Percentiles rank a stretch among this genome's conserved stretches.
Conservation (phyloP, 2,888 invertebrate genomes). For the Aleiodes testaceus region DNA sequence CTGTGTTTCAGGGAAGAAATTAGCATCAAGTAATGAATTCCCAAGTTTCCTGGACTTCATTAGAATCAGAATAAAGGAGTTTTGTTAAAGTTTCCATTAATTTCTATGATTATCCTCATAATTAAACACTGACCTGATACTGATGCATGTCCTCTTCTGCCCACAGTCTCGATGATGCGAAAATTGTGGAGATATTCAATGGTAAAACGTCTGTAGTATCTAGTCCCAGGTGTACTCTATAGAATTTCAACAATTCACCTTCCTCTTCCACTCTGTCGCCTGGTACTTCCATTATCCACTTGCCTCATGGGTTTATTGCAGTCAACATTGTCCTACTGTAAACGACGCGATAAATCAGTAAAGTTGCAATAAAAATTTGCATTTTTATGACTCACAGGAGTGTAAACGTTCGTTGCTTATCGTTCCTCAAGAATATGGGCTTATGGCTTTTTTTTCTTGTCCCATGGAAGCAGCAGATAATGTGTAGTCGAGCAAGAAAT, state of each 20-base stretch:
- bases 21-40: too few relatives aligned
- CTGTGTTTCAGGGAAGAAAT: too few relatives aligned
- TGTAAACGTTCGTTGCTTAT: slow-evolving; percentile 35
- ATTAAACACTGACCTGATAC: too few relatives aligned
- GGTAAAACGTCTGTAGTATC: not conserved
- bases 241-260: slow-evolving; percentile 18
- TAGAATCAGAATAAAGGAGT: too few relatives aligned
- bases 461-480: too few relatives aligned
- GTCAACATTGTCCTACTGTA: slow-evolving; percentile 25
- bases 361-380: slow-evolving; percentile 17
- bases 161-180: not conserved
- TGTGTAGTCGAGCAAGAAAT: too few relatives aligned
- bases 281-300: not conserved
- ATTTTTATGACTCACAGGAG: slow-evolving; percentile 17
- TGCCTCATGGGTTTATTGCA: slow-evolving; percentile 10
- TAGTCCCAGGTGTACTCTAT: not conserved
- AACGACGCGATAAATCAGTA: slow-evolving; percentile 35
- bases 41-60: too few relatives aligned
- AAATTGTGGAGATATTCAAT: not conserved
- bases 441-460: too few relatives aligned
- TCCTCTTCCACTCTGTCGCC: not conserved
- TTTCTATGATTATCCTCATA: too few relatives aligned
- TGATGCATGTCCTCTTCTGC: too few relatives aligned
- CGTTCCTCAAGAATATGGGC: not conserved
- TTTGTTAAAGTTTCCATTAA: too few relatives aligned